phyloP scores from a whole-genome alignment of 2,113 vertebrate genomes.

The Periophthalmus modestus region DNA sequence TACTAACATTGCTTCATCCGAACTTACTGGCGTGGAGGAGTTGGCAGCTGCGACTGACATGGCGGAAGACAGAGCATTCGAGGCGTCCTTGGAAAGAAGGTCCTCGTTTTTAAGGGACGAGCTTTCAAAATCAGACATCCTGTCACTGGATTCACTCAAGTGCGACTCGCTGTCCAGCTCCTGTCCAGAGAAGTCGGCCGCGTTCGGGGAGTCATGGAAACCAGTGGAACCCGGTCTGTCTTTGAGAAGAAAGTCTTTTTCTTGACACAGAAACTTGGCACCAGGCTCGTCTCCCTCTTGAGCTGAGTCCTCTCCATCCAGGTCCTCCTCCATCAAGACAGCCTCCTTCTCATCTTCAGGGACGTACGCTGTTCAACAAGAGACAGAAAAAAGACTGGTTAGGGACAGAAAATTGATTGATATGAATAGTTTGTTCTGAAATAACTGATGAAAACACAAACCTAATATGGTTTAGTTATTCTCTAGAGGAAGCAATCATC shows the following conservation, averaged over 20 bases:
- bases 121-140: conserved; percentile 95
- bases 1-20: conserved; percentile 79
- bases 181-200: conserved; percentile 93
- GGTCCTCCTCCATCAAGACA: conserved; percentile 88
- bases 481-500: conserved; percentile 40
- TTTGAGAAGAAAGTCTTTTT: conserved; percentile 87
- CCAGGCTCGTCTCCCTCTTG: conserved; percentile 88
- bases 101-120: conserved; percentile 95
- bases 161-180: conserved; percentile 98
- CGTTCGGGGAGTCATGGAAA: conserved; percentile 88
- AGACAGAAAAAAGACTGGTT: conserved; percentile 46
- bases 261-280: conserved; percentile 87
- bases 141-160: conserved; percentile 95
- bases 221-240: conserved; percentile 85
- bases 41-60: conserved; percentile 53
- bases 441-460: conserved; percentile 51
- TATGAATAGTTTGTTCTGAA: conserved; percentile 43
- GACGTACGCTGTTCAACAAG: conserved; percentile 86
- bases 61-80: conserved; percentile 66
- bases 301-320: conserved; percentile 84
- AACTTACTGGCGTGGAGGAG: conserved; percentile 42
- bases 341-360: conserved; percentile 95
- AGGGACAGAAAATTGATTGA: conserved; percentile 26
- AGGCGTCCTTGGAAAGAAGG: conserved; percentile 82
- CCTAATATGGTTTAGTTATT: conserved; percentile 27